phyloP scores from a whole-genome alignment of 2,113 vertebrate species.

The Edolisoma coerulescens region DNA sequence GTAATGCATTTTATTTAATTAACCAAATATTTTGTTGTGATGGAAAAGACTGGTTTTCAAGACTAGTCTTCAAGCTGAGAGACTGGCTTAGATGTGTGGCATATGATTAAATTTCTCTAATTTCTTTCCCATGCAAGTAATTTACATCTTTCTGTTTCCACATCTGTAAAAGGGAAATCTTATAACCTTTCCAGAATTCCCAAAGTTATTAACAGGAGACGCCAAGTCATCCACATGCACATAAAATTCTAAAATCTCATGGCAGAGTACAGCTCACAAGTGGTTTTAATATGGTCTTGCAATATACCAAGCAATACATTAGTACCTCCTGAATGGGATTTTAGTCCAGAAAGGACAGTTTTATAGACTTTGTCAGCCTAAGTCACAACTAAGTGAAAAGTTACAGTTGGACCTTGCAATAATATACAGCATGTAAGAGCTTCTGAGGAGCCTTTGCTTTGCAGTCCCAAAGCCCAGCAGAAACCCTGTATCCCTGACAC shows the following conservation, averaged over 20 bases:
- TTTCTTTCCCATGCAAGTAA: not conserved
- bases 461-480: not conserved
- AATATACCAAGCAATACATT: not conserved
- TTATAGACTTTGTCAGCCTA: not conserved
- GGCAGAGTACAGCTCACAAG: not conserved
- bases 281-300: not conserved
- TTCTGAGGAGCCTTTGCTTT: not conserved
- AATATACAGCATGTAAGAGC: not conserved
- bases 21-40: not conserved
- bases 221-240: not conserved
- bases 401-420: not conserved
- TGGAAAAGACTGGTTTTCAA: not conserved
- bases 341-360: not conserved
- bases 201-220: not conserved
- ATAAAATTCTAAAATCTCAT: not conserved
- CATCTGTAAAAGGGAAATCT: not conserved
- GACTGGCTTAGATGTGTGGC: not conserved
- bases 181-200: not conserved
- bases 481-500: not conserved
- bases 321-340: not conserved
- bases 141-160: not conserved
- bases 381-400: not conserved
- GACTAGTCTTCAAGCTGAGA: not conserved
- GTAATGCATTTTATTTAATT: not conserved
- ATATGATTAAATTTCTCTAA: not conserved